Percentiles rank a stretch among this genome's conserved stretches.
These are phyloP conservation scores for Bombus polaris DNA, from an alignment of 1,140 invertebrate species.

Conservation along the genomic window DNA sequence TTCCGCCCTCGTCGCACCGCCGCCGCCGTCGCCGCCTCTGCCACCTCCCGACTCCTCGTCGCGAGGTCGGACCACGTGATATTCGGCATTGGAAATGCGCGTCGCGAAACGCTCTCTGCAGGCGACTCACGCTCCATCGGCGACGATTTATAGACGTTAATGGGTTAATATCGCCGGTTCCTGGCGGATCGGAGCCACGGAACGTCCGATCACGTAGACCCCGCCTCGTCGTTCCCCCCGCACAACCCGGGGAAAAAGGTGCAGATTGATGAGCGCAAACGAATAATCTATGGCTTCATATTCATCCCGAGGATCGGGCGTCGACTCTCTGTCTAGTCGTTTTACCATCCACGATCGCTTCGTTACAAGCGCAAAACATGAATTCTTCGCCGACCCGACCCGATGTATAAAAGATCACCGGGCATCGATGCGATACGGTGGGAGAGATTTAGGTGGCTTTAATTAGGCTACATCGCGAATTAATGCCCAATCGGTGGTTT, in stretches of 20 bases:
- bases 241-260: conserved; percentile 41
- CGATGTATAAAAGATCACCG: conserved; percentile 51
- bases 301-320: conserved; percentile 34
- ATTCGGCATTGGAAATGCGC: conserved; percentile 73
- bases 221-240: neutral
- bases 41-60: too few species aligned
- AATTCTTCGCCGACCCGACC: conserved; percentile 21
- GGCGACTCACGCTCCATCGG: conserved; percentile 67
- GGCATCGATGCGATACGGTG: neutral
- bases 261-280: conserved; percentile 42
- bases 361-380: conserved; percentile 31
- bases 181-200: conserved; percentile 20
- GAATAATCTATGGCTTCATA: conserved; percentile 67
- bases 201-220: conserved; percentile 42
- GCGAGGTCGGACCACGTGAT: conserved; percentile 51
- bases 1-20: conserved; percentile 2
- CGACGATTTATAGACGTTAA: conserved; percentile 74
- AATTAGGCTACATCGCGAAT: conserved; percentile 36
- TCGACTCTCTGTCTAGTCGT: conserved; percentile 5
- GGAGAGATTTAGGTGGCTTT: conserved; percentile 17
- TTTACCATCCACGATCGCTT: neutral
- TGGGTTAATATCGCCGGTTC: conserved; percentile 73
- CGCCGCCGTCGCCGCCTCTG: neutral
- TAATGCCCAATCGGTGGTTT: conserved; percentile 15
- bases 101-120: conserved; percentile 64